A percentile compares a stretch with the other conserved stretches of the same genome.
phyloP scores from a whole-genome alignment of 2,888 invertebrate species.

The Euclidia mi region DNA sequence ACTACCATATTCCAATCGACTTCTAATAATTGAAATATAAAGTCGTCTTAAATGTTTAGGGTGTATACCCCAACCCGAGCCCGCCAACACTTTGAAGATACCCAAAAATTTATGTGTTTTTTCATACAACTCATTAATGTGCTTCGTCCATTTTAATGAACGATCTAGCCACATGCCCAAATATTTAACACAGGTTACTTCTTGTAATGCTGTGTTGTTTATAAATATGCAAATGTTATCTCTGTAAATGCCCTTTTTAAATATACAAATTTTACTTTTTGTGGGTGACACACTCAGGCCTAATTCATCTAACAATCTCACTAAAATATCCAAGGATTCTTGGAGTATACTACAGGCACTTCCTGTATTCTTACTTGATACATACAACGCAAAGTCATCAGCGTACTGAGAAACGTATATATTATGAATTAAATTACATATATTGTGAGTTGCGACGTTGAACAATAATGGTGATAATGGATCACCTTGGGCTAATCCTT shows the following conservation, averaged over 20 bases:
- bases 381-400: too few species aligned
- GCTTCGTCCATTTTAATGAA: neutral
- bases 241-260: slow-evolving; percentile 18
- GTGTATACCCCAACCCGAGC: slow-evolving; percentile 42
- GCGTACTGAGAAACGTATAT: too few species aligned
- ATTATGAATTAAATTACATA: too few species aligned
- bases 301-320: too few species aligned
- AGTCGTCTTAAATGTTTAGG: slow-evolving; percentile 20
- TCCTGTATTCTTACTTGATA: too few species aligned
- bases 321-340: too few species aligned
- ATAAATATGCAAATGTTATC: neutral
- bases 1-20: slow-evolving; percentile 8
- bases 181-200: slow-evolving; percentile 2
- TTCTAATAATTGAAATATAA: slow-evolving; percentile 20
- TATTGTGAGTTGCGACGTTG: too few species aligned
- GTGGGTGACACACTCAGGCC: slow-evolving; percentile 14
- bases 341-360: too few species aligned
- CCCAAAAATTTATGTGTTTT: slow-evolving; percentile 12
- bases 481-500: too few species aligned
- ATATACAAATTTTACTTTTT: slow-evolving; percentile 14
- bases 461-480: too few species aligned
- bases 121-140: slow-evolving; percentile 9
- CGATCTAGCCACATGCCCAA: slow-evolving; percentile 14
- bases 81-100: slow-evolving; percentile 15
- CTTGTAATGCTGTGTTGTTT: neutral